Evolutionary conservation across 2,888 invertebrate species (phyloP).

Genomic region (Phoenoteleia sp.): DNA sequence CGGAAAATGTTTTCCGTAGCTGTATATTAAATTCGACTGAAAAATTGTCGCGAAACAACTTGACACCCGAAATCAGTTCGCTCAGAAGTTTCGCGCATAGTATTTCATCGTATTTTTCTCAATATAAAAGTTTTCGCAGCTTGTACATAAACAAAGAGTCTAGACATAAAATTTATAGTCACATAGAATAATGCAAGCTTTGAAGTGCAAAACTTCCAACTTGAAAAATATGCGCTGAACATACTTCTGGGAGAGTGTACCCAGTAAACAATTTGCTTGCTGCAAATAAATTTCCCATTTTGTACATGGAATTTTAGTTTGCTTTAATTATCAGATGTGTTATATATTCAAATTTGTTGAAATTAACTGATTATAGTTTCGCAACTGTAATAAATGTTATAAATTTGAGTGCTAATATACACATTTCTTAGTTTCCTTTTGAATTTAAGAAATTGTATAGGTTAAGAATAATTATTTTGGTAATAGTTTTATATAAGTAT

Average conservation of each 20-base stretch:
- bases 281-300: slow-evolving; percentile 35
- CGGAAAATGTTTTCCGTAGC: not conserved
- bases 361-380: no score
- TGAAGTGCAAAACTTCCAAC: slow-evolving; percentile 46
- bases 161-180: slow-evolving; percentile 54
- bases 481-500: no score
- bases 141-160: slow-evolving; percentile 56
- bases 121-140: slow-evolving; percentile 51
- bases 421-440: no score
- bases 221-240: slow-evolving; percentile 43
- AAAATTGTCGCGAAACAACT: not conserved
- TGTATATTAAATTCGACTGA: slow-evolving; percentile 20
- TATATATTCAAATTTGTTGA: no score
- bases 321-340: no score
- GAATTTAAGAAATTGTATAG: no score
- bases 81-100: not conserved
- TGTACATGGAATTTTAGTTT: slow-evolving; percentile 7
- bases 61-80: slow-evolving; percentile 22
- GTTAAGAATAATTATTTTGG: no score
- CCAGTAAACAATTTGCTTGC: slow-evolving; percentile 46
- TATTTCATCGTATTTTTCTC: slow-evolving; percentile 59
- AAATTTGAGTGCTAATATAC: no score
- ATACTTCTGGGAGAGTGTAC: slow-evolving; percentile 17
- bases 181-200: slow-evolving; percentile 47
- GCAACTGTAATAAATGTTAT: no score